These are phyloP conservation scores for Diphyllodes magnificus DNA, from an alignment of 2,113 vertebrate species.

Conservation along the genomic window DNA sequence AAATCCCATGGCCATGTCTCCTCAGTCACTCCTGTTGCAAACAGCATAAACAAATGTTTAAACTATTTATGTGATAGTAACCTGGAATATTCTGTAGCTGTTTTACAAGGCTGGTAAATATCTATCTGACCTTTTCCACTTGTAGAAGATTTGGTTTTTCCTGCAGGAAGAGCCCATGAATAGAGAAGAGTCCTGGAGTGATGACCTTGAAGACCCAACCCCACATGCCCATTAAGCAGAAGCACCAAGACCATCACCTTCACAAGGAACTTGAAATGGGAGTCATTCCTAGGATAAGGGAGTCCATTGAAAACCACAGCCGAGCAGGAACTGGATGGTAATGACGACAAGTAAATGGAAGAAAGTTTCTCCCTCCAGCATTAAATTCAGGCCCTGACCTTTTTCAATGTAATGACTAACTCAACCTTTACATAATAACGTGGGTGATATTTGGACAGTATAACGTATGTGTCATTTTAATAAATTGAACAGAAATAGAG, in stretches of 20 bases:
- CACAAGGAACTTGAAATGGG: neutral
- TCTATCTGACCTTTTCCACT: neutral
- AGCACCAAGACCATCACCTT: neutral
- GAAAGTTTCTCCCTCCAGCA: constrained; percentile 49
- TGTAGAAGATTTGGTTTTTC: neutral
- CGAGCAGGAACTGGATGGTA: neutral
- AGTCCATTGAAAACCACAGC: neutral
- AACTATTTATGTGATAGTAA: neutral
- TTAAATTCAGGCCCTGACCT: constrained; percentile 65
- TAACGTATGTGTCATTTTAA: constrained; percentile 66
- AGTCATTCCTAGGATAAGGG: neutral
- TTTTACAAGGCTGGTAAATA: neutral
- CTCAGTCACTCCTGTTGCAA: neutral
- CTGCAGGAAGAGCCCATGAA: neutral
- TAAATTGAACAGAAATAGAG: constrained; percentile 71
- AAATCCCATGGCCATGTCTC: neutral
- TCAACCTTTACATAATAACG: constrained; percentile 68
- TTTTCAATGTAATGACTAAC: constrained; percentile 64
- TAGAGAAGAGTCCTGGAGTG: neutral
- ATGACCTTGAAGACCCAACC: neutral
- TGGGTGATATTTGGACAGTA: constrained; percentile 67
- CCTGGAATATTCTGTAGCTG: neutral
- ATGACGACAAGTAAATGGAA: constrained; percentile 28
- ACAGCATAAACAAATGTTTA: neutral
- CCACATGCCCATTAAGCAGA: neutral